Conservation (phyloP, 2,888 invertebrate species). For the Chloromyia formosa region DNA sequence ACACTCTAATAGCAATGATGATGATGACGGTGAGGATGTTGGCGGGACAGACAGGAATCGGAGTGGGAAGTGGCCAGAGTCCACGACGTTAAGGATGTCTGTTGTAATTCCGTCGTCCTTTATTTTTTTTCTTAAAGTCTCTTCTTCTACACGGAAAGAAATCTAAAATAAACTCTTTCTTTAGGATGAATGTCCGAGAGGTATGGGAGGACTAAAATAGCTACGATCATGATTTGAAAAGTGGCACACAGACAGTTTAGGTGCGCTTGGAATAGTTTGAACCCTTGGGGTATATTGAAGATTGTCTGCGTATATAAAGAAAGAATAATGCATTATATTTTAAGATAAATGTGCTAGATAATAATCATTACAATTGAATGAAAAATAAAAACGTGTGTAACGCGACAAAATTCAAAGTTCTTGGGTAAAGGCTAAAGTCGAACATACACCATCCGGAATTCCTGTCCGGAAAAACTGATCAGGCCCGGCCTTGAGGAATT, state of each 20-base stretch:
- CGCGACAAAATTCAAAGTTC: no score
- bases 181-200: not conserved
- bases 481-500: no score
- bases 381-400: no score
- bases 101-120: constrained; percentile 32
- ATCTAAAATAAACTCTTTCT: not conserved
- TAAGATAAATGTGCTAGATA: no score
- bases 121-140: not conserved
- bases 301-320: no score
- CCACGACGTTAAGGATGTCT: constrained; percentile 33
- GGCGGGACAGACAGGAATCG: no score
- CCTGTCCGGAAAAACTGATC: no score
- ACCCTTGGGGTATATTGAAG: constrained; percentile 14
- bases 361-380: no score
- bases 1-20: not conserved
- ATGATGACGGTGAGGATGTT: no score
- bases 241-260: constrained; percentile 8
- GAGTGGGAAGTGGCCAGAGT: constrained; percentile 5
- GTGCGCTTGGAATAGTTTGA: not conserved
- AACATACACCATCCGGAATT: no score
- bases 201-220: not conserved
- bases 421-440: no score
- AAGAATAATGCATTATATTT: no score
- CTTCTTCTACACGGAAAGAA: not conserved
- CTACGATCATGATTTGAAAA: constrained; percentile 1